These are phyloP conservation scores for Cybosia mesomella DNA, from an alignment of 2,888 invertebrate species.

Conservation along the genomic window DNA sequence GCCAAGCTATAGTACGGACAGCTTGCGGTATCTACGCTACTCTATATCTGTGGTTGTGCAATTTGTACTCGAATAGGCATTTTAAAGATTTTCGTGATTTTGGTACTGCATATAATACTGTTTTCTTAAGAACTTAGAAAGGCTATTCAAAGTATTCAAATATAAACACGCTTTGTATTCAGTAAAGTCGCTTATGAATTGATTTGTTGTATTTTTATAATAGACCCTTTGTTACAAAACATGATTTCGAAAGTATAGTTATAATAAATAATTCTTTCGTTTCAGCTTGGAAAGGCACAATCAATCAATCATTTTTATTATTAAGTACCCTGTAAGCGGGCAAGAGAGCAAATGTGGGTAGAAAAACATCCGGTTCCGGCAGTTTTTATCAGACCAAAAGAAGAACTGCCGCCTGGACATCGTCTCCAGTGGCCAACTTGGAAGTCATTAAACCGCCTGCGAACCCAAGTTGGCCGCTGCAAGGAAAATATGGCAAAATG, in stretches of 20 bases:
- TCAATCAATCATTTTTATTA: background rate
- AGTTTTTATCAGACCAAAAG: too few relatives aligned
- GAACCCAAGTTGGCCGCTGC: too few relatives aligned
- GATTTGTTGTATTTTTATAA: background rate
- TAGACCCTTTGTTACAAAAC: background rate
- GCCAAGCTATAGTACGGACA: too few relatives aligned
- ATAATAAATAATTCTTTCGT: background rate
- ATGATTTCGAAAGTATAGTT: background rate
- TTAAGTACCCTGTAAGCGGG: too few relatives aligned
- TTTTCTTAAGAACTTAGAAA: slow-evolving; percentile 1
- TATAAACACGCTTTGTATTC: background rate
- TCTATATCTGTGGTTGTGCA: background rate
- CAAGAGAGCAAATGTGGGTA: too few relatives aligned
- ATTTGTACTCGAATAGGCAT: background rate
- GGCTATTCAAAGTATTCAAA: slow-evolving; percentile 11
- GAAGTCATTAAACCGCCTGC: too few relatives aligned
- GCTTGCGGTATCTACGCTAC: too few relatives aligned
- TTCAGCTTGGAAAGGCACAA: slow-evolving; percentile 1
- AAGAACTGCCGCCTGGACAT: too few relatives aligned
- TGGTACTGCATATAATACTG: background rate
- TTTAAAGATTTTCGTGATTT: slow-evolving; percentile 4
- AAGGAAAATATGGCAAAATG: too few relatives aligned
- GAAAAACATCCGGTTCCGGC: too few relatives aligned
- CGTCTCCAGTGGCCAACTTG: too few relatives aligned
- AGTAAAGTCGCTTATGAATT: background rate